phyloP scores from a whole-genome alignment of 2,113 vertebrate species.

The Mola mola region DNA sequence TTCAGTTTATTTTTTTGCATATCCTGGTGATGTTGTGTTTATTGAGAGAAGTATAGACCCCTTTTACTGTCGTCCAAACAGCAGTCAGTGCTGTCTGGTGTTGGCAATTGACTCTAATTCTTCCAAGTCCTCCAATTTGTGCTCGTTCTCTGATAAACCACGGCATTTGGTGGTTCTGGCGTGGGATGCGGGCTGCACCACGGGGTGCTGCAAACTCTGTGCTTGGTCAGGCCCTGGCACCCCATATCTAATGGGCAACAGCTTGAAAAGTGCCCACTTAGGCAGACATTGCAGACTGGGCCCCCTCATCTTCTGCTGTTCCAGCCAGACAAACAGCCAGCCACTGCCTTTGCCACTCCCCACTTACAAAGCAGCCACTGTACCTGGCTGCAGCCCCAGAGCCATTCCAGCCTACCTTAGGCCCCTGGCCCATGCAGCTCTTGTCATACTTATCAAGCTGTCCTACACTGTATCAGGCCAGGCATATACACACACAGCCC shows the following conservation, averaged over 20 bases:
- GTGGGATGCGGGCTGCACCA: conserved; percentile 75
- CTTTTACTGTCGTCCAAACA: conserved; percentile 56
- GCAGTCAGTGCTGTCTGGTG: conserved; percentile 57
- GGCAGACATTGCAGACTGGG: conserved; percentile 74
- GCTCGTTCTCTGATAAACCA: conserved; percentile 80
- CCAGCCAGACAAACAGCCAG: conserved; percentile 74
- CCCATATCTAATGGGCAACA: conserved; percentile 86
- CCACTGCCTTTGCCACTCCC: conserved; percentile 71
- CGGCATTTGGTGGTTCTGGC: conserved; percentile 87
- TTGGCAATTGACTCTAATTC: conserved; percentile 70
- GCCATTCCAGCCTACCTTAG: conserved; percentile 76
- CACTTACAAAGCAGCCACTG: conserved; percentile 78
- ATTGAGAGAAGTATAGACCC: conserved; percentile 29
- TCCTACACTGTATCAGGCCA: conserved; percentile 68
- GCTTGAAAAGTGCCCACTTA: conserved; percentile 89
- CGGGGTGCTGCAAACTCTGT: conserved; percentile 83
- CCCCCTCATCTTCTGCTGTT: conserved; percentile 71
- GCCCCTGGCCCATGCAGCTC: conserved; percentile 72
- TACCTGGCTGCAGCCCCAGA: conserved; percentile 77
- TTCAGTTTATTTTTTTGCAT: background rate
- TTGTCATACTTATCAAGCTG: conserved; percentile 74
- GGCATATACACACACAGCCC: conserved; percentile 72
- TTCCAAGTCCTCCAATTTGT: conserved; percentile 82
- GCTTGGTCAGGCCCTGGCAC: conserved; percentile 82
- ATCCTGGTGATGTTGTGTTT: conserved; percentile 22